Base-by-base conservation (phyloP, 2,113 vertebrate genomes). In the Ceratotherium simum region DNA sequence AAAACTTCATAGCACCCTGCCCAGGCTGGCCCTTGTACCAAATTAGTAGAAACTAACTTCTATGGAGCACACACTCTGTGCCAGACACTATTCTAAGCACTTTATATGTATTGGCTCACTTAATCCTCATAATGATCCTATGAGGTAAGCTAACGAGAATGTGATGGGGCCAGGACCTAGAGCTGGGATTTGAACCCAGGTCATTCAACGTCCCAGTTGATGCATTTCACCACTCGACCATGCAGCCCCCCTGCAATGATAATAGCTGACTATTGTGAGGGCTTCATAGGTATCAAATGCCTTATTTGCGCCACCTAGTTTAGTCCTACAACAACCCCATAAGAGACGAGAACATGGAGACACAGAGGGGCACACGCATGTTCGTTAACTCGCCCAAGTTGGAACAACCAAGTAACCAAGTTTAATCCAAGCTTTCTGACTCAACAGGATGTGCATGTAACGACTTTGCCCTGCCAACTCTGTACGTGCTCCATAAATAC, bases 381-480 rank as follows among this genome's bases (percentile, higher is more conserved):
- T 64, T 88, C 60, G 27, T 75, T 48, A 42, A 73, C n/a, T 87
- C 3, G 0, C 31, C 27, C 33, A 79, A 82, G 36, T 80, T 75
- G 46, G 11, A 92, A 82, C 36, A 65, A 29, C 14, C 67, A 78
- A 56, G 39, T 60, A 33, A 58, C 81, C 81, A 91, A 4, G 17
- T 92, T 75, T 81, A 81, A 78, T 73, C 6, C 27, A 95, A 85
- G 29, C 27, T 83, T 87, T 95, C 78, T 87, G 69, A 51, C 42
- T 56, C 0, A 4, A 46, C 46, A 80, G 10, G 27, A 62, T 56
- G 29, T 65, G 9, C 11, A 0, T 72, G 7, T 36, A 31, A 79
- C 20, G 23, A 79, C 64, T 93, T 95, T 36, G 42, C 14, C 79
- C 29, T 65, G 56, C n/a, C 46, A 8, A 75, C 39, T 78, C 67